Percentiles rank a stretch among this genome's conserved stretches.
phyloP scores from a whole-genome alignment of 2,888 invertebrate species.

The Drosophila yooni region DNA sequence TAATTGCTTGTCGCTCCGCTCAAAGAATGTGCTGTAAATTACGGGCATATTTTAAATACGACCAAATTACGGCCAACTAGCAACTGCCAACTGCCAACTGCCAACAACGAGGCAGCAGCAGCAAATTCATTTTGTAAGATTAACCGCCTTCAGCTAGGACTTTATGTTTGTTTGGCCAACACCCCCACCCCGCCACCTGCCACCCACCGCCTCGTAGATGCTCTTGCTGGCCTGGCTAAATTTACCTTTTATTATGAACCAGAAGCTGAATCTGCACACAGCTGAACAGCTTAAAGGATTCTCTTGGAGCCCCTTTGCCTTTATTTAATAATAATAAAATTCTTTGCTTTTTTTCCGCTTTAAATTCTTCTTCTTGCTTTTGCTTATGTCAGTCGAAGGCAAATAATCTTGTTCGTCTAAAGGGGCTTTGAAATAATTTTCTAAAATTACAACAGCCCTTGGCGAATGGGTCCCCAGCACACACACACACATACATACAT shows the following conservation, averaged over 20 bases:
- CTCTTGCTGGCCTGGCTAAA: slow-evolving; percentile 25
- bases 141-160: slow-evolving; percentile 29
- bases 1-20: slow-evolving; percentile 55
- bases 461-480: slow-evolving; percentile 10
- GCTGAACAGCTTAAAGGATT: slow-evolving; percentile 53
- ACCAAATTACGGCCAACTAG: slow-evolving; percentile 40
- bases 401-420: slow-evolving; percentile 43
- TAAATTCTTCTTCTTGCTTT: not conserved
- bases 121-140: slow-evolving; percentile 41
- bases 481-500: not conserved
- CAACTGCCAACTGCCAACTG: slow-evolving; percentile 16
- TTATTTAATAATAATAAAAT: slow-evolving; percentile 53
- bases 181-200: too few relatives aligned
- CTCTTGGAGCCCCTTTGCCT: slow-evolving; percentile 32
- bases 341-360: slow-evolving; percentile 28
- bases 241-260: slow-evolving; percentile 37
- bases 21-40: slow-evolving; percentile 48
- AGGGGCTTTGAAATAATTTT: slow-evolving; percentile 45
- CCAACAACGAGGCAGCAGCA: not conserved
- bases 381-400: not conserved
- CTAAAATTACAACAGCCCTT: slow-evolving; percentile 55
- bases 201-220: not conserved
- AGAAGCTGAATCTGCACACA: slow-evolving; percentile 14
- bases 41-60: slow-evolving; percentile 31
- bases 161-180: slow-evolving; percentile 3